Evolutionary conservation across 2,888 invertebrate genomes (phyloP).

Genomic region (Chrysomela aeneicollis): DNA sequence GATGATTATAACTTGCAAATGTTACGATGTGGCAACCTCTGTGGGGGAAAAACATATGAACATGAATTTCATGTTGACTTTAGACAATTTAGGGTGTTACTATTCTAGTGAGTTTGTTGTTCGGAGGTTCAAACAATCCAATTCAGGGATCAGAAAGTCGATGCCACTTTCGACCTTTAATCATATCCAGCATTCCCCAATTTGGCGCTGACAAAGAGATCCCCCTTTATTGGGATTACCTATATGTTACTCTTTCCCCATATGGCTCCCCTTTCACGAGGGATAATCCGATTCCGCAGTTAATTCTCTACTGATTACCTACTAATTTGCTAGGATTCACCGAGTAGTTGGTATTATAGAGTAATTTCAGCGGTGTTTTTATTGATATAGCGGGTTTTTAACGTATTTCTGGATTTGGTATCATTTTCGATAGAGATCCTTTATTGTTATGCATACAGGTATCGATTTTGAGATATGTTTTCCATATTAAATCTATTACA

Average conservation of each 20-base stretch:
- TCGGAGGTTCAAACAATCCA: conserved; percentile 13
- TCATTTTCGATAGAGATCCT: no score
- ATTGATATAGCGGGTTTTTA: no score
- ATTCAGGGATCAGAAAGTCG: background rate
- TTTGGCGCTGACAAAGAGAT: conserved; percentile 17
- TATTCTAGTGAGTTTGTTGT: no score
- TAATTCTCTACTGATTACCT: conserved; percentile 19
- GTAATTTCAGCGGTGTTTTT: background rate
- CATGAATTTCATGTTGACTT: no score
- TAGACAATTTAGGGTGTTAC: no score
- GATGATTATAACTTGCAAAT: no score
- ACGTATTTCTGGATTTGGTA: no score
- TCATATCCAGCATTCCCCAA: conserved; percentile 19
- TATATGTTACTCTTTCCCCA: conserved; percentile 8
- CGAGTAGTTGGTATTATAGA: conserved; percentile 7
- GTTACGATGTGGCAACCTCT: no score
- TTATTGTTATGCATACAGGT: no score
- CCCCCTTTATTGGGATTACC: conserved; percentile 18
- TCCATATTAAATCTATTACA: no score
- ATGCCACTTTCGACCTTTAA: conserved; percentile 12
- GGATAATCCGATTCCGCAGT: conserved; percentile 14
- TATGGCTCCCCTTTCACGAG: conserved; percentile 12
- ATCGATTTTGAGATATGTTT: no score
- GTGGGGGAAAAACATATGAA: no score
- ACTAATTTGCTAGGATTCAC: conserved; percentile 21